Conservation (phyloP, 2,888 invertebrate genomes). For the Tinea pellionella region DNA sequence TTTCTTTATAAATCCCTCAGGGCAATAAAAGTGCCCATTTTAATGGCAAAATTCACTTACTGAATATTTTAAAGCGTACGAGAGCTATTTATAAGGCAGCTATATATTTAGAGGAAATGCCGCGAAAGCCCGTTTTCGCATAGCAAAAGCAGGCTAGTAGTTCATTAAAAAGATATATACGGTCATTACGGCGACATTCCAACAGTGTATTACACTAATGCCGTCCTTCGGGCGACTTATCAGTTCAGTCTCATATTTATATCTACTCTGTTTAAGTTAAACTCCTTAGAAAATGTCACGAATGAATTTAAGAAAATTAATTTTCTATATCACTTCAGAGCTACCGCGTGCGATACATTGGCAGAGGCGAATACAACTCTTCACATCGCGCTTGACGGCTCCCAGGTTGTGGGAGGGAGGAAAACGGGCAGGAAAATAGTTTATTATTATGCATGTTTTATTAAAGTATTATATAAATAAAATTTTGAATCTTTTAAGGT, state of each 20-base stretch:
- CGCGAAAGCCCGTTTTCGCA: constrained; percentile 40
- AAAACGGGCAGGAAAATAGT: no score
- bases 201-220: constrained; percentile 40
- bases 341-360: no score
- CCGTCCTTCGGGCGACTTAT: constrained; percentile 31
- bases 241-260: constrained; percentile 22
- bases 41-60: constrained; percentile 42
- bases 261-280: background rate
- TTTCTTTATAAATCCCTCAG: constrained; percentile 12
- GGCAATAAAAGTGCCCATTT: constrained; percentile 27
- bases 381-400: no score
- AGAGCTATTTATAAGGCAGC: constrained; percentile 36
- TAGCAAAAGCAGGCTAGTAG: constrained; percentile 42
- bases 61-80: constrained; percentile 29
- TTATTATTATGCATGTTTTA: no score
- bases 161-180: constrained; percentile 63
- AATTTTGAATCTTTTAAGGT: background rate
- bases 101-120: constrained; percentile 39
- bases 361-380: no score
- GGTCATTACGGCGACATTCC: constrained; percentile 52
- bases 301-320: background rate
- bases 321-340: no score
- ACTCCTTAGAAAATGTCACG: background rate
- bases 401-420: no score
- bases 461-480: no score